phyloP scores from a whole-genome alignment of 2,113 vertebrate species.

The Ciconia stormi region DNA sequence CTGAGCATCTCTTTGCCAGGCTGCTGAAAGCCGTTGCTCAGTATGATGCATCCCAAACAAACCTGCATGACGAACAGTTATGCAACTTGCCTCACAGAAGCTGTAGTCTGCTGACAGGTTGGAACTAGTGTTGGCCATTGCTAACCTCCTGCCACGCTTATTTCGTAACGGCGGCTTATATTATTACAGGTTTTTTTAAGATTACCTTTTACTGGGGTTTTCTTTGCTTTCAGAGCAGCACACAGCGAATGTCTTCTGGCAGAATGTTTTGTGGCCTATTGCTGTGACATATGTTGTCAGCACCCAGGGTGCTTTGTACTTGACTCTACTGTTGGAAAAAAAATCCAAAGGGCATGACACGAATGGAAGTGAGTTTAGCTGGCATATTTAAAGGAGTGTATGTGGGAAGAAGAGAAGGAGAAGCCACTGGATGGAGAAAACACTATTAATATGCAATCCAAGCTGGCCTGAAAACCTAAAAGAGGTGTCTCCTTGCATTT shows the following conservation, averaged over 20 bases:
- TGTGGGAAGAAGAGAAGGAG: neutral
- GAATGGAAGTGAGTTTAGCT: neutral
- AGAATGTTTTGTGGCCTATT: neutral
- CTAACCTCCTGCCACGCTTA: neutral
- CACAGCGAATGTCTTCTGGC: neutral
- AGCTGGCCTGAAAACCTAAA: conserved; percentile 52
- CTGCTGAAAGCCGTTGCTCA: neutral
- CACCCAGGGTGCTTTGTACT: neutral
- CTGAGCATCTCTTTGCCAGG: neutral
- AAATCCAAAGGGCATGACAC: neutral
- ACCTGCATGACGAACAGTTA: neutral
- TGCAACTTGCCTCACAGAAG: too few relatives aligned
- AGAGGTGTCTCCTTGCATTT: conserved; percentile 22
- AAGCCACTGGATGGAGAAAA: neutral
- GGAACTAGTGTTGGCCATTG: neutral
- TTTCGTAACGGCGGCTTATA: neutral
- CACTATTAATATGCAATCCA: conserved; percentile 29
- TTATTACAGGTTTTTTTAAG: neutral
- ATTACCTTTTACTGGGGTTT: neutral
- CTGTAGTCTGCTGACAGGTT: neutral
- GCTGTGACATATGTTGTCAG: neutral
- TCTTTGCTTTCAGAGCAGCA: neutral
- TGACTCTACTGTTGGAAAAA: neutral
- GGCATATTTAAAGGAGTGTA: neutral
- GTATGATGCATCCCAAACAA: neutral